These are phyloP conservation scores for Actinia equina DNA, from an alignment of 64 coral and sea anemone species.

Conservation along the genomic window DNA sequence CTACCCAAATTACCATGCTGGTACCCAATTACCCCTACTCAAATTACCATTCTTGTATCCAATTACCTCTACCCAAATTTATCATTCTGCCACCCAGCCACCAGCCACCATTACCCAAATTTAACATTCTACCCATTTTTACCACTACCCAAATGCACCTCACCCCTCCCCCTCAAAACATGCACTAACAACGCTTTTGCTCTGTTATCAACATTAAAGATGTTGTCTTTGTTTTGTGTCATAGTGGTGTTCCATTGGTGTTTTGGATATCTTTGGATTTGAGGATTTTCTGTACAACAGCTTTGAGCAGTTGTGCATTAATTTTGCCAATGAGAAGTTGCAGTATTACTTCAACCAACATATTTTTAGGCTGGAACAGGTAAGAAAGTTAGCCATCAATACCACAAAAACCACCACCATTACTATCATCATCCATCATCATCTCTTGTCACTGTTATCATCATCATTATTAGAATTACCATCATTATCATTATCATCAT, in stretches of 20 bases:
- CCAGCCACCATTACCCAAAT: too few species aligned
- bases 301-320: constrained; percentile 98
- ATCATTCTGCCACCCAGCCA: background rate
- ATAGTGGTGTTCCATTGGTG: constrained; percentile 92
- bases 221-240: background rate
- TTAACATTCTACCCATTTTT: background rate
- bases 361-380: constrained; percentile 92
- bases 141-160: too few species aligned
- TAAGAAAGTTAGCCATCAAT: background rate
- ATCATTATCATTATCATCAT: background rate
- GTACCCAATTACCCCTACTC: background rate
- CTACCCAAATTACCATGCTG: too few species aligned
- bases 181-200: too few species aligned
- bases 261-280: constrained; percentile 99
- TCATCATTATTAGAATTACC: too few species aligned
- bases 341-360: constrained; percentile 98
- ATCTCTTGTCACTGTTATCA: too few species aligned
- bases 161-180: background rate
- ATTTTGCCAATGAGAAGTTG: constrained; percentile 96
- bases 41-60: background rate
- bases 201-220: too few species aligned
- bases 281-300: constrained; percentile 92
- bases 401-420: too few species aligned
- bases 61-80: background rate
- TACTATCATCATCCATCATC: too few species aligned